Conservation (phyloP, 2,888 invertebrate genomes). For the Ctena decussata region DNA sequence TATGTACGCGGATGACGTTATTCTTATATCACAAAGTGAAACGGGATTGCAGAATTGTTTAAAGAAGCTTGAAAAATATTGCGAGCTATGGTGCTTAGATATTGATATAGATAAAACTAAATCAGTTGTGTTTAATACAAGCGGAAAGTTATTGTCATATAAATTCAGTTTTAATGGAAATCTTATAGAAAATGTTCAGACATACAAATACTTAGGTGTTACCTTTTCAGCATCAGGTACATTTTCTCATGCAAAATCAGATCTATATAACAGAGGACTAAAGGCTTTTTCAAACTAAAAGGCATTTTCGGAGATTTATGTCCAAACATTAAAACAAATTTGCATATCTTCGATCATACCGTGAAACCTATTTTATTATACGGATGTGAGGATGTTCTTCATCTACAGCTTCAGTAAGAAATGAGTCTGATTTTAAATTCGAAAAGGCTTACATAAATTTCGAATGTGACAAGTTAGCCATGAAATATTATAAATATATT, state of each 20-base stretch:
- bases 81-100: neutral
- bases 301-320: neutral
- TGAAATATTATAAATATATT: neutral
- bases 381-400: neutral
- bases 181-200: neutral
- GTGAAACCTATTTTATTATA: neutral
- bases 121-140: neutral
- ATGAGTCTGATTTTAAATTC: neutral
- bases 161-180: neutral
- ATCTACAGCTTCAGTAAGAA: neutral
- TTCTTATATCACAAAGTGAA: neutral
- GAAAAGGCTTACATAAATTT: neutral
- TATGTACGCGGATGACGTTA: neutral
- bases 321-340: neutral
- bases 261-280: neutral
- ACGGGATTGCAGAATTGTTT: slow-evolving; percentile 4
- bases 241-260: neutral
- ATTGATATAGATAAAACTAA: neutral
- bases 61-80: neutral
- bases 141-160: neutral
- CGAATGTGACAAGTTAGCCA: neutral
- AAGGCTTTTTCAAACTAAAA: neutral
- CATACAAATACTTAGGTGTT: neutral
- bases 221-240: neutral
- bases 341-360: neutral